Evolutionary conservation across 2,797 vertebrate species (phyloP).

Genomic region (Eremophila alpestris): DNA sequence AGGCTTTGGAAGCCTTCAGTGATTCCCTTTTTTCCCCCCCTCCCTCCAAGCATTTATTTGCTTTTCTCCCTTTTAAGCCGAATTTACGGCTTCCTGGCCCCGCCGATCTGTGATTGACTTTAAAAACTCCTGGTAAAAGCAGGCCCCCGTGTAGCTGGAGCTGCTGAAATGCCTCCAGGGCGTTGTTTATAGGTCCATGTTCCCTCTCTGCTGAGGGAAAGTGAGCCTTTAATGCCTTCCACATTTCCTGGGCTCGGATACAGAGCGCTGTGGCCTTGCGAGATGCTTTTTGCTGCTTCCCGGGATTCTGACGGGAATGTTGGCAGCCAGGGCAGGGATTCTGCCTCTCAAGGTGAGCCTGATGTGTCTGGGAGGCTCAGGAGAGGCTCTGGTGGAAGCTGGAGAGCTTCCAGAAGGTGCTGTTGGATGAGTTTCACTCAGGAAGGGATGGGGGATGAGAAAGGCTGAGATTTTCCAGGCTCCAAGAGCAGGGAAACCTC

Average conservation of each 20-base stretch:
- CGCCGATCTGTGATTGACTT: conserved; percentile 55
- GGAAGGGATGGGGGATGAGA: not conserved
- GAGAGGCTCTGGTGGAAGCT: not conserved
- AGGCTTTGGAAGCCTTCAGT: conserved; percentile 14
- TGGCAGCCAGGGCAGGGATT: not conserved
- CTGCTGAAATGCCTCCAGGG: conserved; percentile 71
- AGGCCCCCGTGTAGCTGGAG: conserved; percentile 41
- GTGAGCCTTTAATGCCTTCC: conserved; percentile 74
- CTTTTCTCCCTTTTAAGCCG: conserved; percentile 48
- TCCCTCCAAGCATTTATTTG: conserved; percentile 39
- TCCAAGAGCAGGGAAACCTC: not conserved
- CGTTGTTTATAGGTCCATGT: conserved; percentile 62
- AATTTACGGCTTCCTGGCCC: conserved; percentile 71
- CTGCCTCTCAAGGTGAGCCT: not conserved
- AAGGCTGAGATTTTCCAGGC: not conserved
- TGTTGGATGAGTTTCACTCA: not conserved
- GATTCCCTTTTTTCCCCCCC: not conserved
- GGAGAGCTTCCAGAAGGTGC: not conserved
- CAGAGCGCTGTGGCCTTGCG: conserved; percentile 1
- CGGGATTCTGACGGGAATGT: not conserved
- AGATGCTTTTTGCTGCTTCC: conserved; percentile 19
- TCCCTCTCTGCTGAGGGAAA: conserved; percentile 70
- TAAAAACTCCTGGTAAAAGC: not conserved
- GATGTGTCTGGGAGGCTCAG: not conserved
- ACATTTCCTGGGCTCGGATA: conserved; percentile 50